phyloP scores from a whole-genome alignment of 2,113 vertebrate genomes.

The Nestor notabilis region DNA sequence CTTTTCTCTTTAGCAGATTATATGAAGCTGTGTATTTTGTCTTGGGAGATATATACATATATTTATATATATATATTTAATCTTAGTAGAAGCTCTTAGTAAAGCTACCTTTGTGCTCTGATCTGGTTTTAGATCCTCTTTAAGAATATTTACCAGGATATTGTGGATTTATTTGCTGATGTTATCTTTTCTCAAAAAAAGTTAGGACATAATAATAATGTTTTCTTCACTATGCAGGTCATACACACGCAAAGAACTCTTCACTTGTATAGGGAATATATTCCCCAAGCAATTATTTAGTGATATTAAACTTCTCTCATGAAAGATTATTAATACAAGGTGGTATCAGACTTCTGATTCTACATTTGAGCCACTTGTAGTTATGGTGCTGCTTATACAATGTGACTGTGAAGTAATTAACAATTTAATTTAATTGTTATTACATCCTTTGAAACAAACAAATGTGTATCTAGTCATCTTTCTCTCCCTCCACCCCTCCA shows the following conservation, averaged over 20 bases:
- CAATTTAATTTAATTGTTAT: background rate
- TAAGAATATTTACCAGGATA: background rate
- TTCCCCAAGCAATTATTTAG: background rate
- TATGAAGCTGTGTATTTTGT: constrained; percentile 61
- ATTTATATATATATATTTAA: constrained; percentile 17
- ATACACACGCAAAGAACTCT: background rate
- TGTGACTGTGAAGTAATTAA: background rate
- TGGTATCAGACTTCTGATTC: background rate
- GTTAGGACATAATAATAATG: background rate
- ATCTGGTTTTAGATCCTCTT: background rate
- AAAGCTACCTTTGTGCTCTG: constrained; percentile 9
- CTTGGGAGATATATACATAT: constrained; percentile 35
- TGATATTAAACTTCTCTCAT: background rate
- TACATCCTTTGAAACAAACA: background rate
- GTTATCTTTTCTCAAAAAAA: background rate
- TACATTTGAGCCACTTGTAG: background rate
- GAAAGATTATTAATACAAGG: background rate
- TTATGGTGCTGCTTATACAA: background rate
- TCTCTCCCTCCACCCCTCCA: background rate
- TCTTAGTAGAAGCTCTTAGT: constrained; percentile 14
- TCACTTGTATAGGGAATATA: background rate
- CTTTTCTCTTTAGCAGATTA: constrained; percentile 67
- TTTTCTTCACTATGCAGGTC: background rate
- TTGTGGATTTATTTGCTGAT: background rate
- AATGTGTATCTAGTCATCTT: background rate